Conservation (phyloP, 2,113 vertebrate genomes). For the Elaphurus davidianus region DNA sequence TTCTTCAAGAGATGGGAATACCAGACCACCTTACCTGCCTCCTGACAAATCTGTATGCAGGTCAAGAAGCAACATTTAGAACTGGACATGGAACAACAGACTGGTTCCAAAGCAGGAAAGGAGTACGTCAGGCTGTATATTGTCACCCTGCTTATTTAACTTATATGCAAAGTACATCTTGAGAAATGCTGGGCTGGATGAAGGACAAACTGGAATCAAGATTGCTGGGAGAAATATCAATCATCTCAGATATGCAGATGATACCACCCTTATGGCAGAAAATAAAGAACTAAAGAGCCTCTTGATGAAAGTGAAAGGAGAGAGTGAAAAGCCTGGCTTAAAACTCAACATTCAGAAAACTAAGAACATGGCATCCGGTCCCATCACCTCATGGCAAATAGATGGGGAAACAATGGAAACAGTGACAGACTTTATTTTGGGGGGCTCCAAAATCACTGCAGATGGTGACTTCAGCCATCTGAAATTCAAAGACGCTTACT, state of each 20-base stretch:
- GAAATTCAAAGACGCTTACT: not conserved
- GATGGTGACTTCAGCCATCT: not conserved
- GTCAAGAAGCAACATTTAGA: not conserved
- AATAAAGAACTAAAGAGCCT: not conserved
- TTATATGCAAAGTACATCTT: not conserved
- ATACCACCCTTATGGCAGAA: not conserved
- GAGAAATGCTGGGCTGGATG: not conserved
- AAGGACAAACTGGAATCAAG: not conserved
- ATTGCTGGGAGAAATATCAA: not conserved
- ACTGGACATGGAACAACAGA: not conserved
- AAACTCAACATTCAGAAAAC: not conserved
- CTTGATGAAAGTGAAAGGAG: not conserved
- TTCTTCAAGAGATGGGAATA: not conserved
- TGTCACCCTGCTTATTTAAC: not conserved
- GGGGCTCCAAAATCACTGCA: not conserved
- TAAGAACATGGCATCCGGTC: not conserved
- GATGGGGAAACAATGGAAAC: not conserved
- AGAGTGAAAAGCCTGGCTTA: not conserved
- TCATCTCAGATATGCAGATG: not conserved
- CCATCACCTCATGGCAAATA: not conserved
- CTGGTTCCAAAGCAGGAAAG: not conserved
- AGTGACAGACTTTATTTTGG: not conserved
- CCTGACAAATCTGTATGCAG: not conserved
- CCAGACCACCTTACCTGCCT: not conserved
- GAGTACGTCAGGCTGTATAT: not conserved